phyloP scores from a whole-genome alignment of 2,113 vertebrate species.

The Gallinago media region DNA sequence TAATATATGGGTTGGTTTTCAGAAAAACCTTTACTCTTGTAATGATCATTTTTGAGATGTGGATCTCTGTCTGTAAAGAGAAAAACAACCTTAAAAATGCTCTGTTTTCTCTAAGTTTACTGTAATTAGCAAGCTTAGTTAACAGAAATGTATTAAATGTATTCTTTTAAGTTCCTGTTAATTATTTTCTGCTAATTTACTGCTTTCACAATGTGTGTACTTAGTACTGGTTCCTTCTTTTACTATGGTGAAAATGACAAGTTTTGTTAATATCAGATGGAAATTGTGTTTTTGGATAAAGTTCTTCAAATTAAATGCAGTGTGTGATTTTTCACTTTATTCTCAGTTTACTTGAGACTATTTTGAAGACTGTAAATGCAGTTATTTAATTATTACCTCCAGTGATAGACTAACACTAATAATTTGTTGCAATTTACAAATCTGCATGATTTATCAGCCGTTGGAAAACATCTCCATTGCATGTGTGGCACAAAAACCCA shows the following conservation, averaged over 20 bases:
- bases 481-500: neutral
- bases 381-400: neutral
- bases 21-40: slow-evolving; percentile 42
- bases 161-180: slow-evolving; percentile 37
- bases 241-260: slow-evolving; percentile 34
- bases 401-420: neutral
- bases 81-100: neutral
- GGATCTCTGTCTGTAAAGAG: neutral
- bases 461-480: neutral
- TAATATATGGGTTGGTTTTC: slow-evolving; percentile 14
- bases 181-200: slow-evolving; percentile 1
- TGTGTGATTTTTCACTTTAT: slow-evolving; percentile 10
- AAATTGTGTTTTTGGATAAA: slow-evolving; percentile 54
- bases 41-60: neutral
- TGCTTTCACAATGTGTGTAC: neutral
- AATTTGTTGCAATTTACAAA: neutral
- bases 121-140: slow-evolving; percentile 7
- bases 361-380: neutral
- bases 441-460: neutral
- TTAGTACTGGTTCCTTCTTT: slow-evolving; percentile 24
- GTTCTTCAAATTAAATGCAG: slow-evolving; percentile 5
- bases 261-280: slow-evolving; percentile 35
- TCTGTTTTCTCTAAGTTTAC: slow-evolving; percentile 24
- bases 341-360: neutral
- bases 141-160: neutral